Evolutionary conservation across 2,888 invertebrate species (phyloP).

Genomic region (Drosophila anomelani): DNA sequence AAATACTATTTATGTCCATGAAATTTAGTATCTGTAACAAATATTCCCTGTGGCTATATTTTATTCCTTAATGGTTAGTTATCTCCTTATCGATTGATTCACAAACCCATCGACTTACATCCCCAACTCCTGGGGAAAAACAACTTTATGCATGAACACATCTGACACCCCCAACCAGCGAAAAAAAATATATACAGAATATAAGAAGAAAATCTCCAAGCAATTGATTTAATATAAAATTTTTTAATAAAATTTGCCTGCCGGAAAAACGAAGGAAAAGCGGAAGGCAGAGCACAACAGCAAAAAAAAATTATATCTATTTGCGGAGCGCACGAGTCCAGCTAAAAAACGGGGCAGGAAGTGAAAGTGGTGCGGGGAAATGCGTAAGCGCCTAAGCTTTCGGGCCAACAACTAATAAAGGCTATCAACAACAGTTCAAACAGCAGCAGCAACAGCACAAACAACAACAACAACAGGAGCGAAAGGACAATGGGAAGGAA

Average conservation of each 20-base stretch:
- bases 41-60: background rate
- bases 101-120: background rate
- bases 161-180: slow-evolving; percentile 58
- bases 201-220: slow-evolving; percentile 61
- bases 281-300: slow-evolving; percentile 7
- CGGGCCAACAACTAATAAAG: slow-evolving; percentile 79
- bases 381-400: slow-evolving; percentile 74
- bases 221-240: slow-evolving; percentile 77
- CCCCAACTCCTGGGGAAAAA: slow-evolving; percentile 3
- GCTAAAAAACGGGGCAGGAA: slow-evolving; percentile 22
- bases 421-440: slow-evolving; percentile 81
- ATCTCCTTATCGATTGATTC: background rate
- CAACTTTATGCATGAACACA: slow-evolving; percentile 70
- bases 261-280: slow-evolving; percentile 46
- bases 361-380: slow-evolving; percentile 23
- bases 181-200: slow-evolving; percentile 3
- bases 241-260: slow-evolving; percentile 74
- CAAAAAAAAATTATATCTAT: slow-evolving; percentile 46
- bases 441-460: slow-evolving; percentile 57
- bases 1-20: no score
- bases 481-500: slow-evolving; percentile 34
- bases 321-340: slow-evolving; percentile 51
- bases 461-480: slow-evolving; percentile 33
- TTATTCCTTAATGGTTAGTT: background rate
- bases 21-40: no score